Conservation (phyloP, 2,113 vertebrate genomes). For the Oceanodroma tethys region DNA sequence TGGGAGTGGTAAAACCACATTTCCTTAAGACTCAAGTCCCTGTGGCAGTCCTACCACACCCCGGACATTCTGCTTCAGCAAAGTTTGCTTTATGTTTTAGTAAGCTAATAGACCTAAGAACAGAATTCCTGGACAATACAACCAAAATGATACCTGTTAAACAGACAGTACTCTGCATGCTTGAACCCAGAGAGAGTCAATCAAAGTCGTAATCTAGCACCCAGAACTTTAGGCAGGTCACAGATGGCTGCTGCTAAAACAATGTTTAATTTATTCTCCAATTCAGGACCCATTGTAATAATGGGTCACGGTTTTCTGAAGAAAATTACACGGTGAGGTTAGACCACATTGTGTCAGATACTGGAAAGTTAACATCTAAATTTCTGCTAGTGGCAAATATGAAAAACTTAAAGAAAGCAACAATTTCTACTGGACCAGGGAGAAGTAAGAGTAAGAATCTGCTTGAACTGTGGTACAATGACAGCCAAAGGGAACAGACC, state of each 20-base stretch:
- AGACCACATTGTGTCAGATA: not conserved
- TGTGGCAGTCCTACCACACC: not conserved
- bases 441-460: not conserved
- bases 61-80: not conserved
- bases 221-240: not conserved
- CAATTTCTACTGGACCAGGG: not conserved
- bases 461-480: not conserved
- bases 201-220: not conserved
- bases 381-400: not conserved
- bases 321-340: not conserved
- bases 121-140: not conserved
- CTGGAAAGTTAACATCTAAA: not conserved
- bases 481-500: not conserved
- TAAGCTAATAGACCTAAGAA: not conserved
- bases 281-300: not conserved
- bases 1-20: not conserved
- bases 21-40: not conserved
- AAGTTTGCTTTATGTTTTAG: not conserved
- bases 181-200: not conserved
- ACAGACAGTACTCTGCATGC: not conserved
- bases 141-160: not conserved
- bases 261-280: not conserved
- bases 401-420: not conserved
- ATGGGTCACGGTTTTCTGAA: fast-evolving
- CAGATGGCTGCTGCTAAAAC: not conserved